These are phyloP conservation scores for Ophraella communa DNA, from an alignment of 2,888 invertebrate species.

Conservation along the genomic window DNA sequence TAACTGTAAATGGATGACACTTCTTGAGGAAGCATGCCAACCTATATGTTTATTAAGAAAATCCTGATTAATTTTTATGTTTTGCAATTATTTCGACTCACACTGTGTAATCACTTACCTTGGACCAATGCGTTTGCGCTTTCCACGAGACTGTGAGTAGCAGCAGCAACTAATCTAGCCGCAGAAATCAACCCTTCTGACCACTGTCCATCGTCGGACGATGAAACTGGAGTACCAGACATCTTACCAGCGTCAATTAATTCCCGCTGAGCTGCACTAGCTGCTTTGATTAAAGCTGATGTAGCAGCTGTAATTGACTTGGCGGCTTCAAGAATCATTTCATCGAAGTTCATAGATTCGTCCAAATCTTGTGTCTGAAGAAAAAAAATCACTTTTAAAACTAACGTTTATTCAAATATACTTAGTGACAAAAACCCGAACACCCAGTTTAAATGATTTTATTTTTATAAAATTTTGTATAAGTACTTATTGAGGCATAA, in stretches of 20 bases:
- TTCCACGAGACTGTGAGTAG: conserved; percentile 96
- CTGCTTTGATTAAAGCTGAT: conserved; percentile 94
- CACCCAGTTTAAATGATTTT: too few species aligned
- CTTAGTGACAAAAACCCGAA: too few species aligned
- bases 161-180: conserved; percentile 94
- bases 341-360: conserved; percentile 96
- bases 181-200: conserved; percentile 96
- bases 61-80: too few species aligned
- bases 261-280: conserved; percentile 95
- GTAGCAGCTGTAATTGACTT: conserved; percentile 98
- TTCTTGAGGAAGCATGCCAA: too few species aligned
- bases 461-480: conserved; percentile 1
- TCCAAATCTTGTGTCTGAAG: conserved; percentile 77
- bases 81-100: too few species aligned
- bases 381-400: neutral
- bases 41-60: too few species aligned
- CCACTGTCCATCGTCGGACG: conserved; percentile 97
- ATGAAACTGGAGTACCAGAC: conserved; percentile 75
- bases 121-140: conserved; percentile 96
- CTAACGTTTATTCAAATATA: neutral
- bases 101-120: conserved; percentile 63
- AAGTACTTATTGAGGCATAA: too few species aligned
- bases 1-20: too few species aligned
- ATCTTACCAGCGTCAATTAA: conserved; percentile 92
- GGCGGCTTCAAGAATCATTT: conserved; percentile 98